Conservation (phyloP, 2,797 vertebrate genomes). For the Somateria mollissima region DNA sequence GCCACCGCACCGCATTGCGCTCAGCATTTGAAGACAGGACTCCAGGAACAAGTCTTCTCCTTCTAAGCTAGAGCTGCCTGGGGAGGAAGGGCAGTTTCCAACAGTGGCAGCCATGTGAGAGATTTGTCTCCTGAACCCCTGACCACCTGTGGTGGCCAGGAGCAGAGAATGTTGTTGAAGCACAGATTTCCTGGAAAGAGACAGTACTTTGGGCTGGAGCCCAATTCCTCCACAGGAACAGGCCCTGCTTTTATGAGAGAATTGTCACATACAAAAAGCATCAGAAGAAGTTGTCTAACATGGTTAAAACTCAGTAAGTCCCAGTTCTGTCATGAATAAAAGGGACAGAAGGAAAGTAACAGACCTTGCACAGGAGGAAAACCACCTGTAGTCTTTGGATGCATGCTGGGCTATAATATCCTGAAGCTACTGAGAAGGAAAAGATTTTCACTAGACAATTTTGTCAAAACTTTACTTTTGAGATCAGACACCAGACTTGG, state of each 20-base stretch:
- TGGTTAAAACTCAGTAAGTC: neutral
- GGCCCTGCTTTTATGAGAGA: fast-evolving
- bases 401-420: neutral
- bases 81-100: neutral
- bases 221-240: neutral
- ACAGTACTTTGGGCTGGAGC: neutral
- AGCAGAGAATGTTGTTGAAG: neutral
- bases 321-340: neutral
- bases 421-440: neutral
- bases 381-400: neutral
- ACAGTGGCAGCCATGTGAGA: neutral
- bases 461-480: neutral
- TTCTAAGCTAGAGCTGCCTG: neutral
- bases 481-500: neutral
- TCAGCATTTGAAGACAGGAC: neutral
- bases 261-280: neutral
- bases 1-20: neutral
- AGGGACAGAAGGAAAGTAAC: neutral
- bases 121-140: neutral
- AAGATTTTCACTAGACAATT: neutral
- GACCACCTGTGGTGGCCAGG: neutral
- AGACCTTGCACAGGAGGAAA: neutral
- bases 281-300: neutral
- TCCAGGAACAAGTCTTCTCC: neutral
- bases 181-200: neutral